Evolutionary conservation across 2,797 vertebrate species (phyloP), one percentile per base, ranked within the genome.

Genomic region (Pangasius sanitwongsei): DNA sequence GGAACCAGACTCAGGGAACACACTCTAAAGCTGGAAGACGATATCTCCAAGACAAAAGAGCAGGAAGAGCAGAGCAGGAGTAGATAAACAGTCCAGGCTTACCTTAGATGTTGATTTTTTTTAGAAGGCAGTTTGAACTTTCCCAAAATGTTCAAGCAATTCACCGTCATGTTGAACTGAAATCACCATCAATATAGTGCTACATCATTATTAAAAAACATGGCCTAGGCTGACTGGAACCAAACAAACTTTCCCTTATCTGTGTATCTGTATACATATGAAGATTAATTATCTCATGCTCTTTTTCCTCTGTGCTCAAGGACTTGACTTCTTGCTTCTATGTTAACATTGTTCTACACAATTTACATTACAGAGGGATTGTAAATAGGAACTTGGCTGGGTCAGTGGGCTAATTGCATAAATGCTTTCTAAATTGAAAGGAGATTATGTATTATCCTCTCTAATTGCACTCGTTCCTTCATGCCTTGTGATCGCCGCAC

Each of bases 401-500:
- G 91, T 92, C 91, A 92, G 89, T 89, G 83, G 34, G 83, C 84
- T 91, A 91, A 92, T 90, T 89, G 74, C 88, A 50, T 87, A 92
- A 92, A 92, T 72, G 74, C 75, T 89, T 87, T 89, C 92, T 89
- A 90, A 69, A 90, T 90, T 87, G 88, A 89, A 92, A 88, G 65
- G 48, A 93, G 90, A 91, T 92, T 91, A 92, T 88, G 86, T 87
- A 91, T 88, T 86, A 92, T 88, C 78, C 63, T 65, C 78, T 75
- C 78, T 90, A 90, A 91, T 92, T 89, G 83, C 85, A 89, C 41
- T 90, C 37, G 72, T 81, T 72, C 37, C 88, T 81, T 63, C 63
- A 83, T 81, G 72, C 83, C 72, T 48, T 74, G 87, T 92, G 78
- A 91, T 88, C 53, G 77, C 65, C 89, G 92, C n/a, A 85, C 50